Evolutionary conservation across 1,140 invertebrate species (phyloP), one percentile per base, ranked within the genome.

Genomic region (Anoplolepis gracilipes): DNA sequence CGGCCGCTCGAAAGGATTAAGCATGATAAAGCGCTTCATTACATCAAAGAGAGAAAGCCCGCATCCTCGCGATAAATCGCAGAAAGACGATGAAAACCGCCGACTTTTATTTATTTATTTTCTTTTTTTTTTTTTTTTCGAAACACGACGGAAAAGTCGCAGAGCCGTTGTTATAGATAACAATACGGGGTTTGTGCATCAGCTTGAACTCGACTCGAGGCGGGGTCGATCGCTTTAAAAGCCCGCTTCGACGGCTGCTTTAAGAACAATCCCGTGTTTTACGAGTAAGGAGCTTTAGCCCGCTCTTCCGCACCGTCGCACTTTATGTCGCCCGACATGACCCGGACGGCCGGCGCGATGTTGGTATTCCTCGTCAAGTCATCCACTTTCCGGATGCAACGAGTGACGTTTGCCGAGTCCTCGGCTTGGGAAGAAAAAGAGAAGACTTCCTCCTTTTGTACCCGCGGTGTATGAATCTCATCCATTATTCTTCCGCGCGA

Each of bases 181-280:
- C 36, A n/a, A n/a, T 1, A n/a, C 11, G 39, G 10, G 13, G 46
- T 0, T 49, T 49, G 46, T 19, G 46, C 33, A 81, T 30, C 36
- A 11, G 39, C 39, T 39, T 39, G 39, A 39, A 39, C 39, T 39
- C 62, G 33, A 46, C 22, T 49, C 19, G 11, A 11, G 36, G 25
- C 61, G 42, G 11, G 33, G 46, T 69, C 42, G 78, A 72, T 46
- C 55, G 70, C 77, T 72, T 84, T 76, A 69, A 79, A 85, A 57
- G 65, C 59, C n/a, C 53, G 78, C 65, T 46, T 70, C 30, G 13
- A 57, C 16, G 53, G 81, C 59, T 73, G 86, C 87, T 85, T 69
- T 87, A 85, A 88, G 65, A 70, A 85, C 87, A 79, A 85, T 88
- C 77, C 42, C 81, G 49, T 85, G 73, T 88, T 88, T 87, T 88